Base-by-base conservation (phyloP, 2,888 invertebrate genomes). In the Dasysyrphus albostriatus region DNA sequence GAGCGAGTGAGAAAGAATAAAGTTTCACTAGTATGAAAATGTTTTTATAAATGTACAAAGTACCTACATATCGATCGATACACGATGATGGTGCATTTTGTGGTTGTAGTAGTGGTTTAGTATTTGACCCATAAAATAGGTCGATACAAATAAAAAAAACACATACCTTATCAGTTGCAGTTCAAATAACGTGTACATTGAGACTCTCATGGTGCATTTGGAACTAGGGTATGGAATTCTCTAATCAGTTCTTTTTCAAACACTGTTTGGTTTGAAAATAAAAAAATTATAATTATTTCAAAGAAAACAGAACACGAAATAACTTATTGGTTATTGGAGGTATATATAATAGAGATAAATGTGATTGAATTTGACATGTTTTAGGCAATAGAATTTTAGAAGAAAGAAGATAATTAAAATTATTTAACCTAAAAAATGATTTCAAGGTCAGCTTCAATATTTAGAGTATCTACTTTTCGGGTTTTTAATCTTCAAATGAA, bases 81-180 rank as follows among this genome's bases (percentile, higher is more conserved):
- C 16, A 63, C 44, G 16, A 49, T 37, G 67, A 49, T 49, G 67
- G 47, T 49, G 44, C 63, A 37, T 16, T 63, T 14, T 1, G 6
- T 44, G 5, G 24, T 24, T 47, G 19, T 49, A 51, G 54, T 76
- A n/a, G 44, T 59, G 54, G 42, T 76, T 51, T 74, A 49, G 61
- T 82, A 49, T 69, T 69, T 82, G 85, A 82, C 82, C 85, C 69
- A 82, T 85, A 65, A 85, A 85, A 67, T 85, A 69, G 85, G 85
- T 85, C 85, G 82, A 77, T 82, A 77, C 74, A 77, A 67, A 73
- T 74, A 77, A 37, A 54, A 47, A 24, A 24, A 24, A 24, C 3
- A 24, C 24, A 24, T 42, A 76, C 16, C 73, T 85, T 85, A 85
- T 85, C 85, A 85, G 82, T 24, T 61, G 69, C 77, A 85, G 81